These are phyloP conservation scores for Andrena marginata DNA, from an alignment of 2,888 invertebrate genomes.

Conservation along the genomic window DNA sequence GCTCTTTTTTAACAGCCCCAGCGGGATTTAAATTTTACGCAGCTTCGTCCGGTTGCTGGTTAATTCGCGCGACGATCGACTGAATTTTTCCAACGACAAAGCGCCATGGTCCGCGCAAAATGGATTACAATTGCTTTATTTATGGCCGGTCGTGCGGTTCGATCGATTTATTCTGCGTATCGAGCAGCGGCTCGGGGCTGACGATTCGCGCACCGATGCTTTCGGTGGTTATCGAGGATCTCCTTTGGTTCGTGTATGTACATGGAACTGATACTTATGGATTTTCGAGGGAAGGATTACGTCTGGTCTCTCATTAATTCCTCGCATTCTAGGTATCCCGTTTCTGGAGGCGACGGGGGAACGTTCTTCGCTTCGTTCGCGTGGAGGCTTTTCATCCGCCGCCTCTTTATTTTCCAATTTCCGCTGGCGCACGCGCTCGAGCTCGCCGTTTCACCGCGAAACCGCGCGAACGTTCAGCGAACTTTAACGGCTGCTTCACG, in stretches of 20 bases:
- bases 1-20: background rate
- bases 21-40: conserved; percentile 35
- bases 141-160: conserved; percentile 16
- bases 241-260: too few species aligned
- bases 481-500: too few species aligned
- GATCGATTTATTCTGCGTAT: conserved; percentile 50
- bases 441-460: too few species aligned
- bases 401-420: conserved; percentile 31
- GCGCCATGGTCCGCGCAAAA: background rate
- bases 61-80: conserved; percentile 37
- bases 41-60: background rate
- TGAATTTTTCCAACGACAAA: conserved; percentile 24
- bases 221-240: too few species aligned
- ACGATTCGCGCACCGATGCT: too few species aligned
- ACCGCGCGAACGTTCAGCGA: too few species aligned
- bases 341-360: background rate
- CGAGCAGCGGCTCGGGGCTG: conserved; percentile 13
- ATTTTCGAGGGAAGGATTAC: background rate
- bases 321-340: conserved; percentile 1
- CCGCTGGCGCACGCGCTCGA: background rate
- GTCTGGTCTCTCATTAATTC: conserved; percentile 16
- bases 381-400: too few species aligned
- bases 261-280: too few species aligned
- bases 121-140: conserved; percentile 40
- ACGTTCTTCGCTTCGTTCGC: conserved; percentile 15